Conservation (phyloP, 2,113 vertebrate genomes). For the Hippocampus zosterae region DNA sequence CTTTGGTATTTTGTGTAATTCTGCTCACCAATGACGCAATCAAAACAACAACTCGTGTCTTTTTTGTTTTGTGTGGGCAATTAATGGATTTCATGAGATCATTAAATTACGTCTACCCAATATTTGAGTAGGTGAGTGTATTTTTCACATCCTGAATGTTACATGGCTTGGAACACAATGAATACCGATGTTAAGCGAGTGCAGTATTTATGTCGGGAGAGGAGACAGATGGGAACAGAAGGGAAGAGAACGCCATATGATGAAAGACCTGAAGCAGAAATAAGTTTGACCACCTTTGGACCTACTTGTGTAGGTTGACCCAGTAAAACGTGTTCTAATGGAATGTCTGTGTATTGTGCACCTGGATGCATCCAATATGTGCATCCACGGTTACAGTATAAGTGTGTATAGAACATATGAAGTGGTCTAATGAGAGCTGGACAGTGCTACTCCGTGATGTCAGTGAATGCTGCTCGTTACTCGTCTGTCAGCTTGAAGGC, state of each 20-base stretch:
- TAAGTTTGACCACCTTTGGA: constrained; percentile 5
- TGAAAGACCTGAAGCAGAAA: constrained; percentile 4
- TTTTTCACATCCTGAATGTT: neutral
- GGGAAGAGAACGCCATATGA: constrained; percentile 5
- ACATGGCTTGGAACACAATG: neutral
- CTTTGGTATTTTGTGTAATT: too few relatives aligned
- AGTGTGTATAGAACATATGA: neutral
- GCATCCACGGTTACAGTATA: neutral
- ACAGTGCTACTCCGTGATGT: constrained; percentile 27
- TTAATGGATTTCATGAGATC: neutral
- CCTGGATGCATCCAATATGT: neutral
- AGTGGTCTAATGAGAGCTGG: constrained; percentile 14
- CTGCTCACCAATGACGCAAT: neutral
- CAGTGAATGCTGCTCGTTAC: constrained; percentile 27
- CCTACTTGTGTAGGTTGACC: constrained; percentile 5
- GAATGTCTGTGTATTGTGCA: constrained; percentile 1
- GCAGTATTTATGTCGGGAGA: neutral
- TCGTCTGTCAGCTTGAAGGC: constrained; percentile 40
- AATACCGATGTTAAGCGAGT: neutral
- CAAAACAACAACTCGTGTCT: neutral
- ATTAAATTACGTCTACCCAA: neutral
- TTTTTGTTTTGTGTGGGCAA: neutral
- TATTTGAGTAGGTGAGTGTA: neutral
- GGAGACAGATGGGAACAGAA: constrained; percentile 3
- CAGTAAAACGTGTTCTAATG: constrained; percentile 3